Evolutionary conservation across 2,888 invertebrate species (phyloP).

Genomic region (Corbicula japonica): DNA sequence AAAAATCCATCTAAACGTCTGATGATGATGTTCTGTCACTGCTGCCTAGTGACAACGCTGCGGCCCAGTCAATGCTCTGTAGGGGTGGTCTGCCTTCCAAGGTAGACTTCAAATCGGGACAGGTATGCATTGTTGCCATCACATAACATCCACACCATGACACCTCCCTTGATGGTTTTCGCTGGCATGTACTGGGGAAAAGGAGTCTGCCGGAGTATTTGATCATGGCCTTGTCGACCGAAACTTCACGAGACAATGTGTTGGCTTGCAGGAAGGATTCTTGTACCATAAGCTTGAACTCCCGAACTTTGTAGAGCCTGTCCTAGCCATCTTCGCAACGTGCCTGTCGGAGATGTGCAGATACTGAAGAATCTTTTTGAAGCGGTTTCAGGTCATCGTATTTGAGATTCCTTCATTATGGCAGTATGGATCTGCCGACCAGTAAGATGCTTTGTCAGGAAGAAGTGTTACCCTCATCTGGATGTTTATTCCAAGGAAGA

Average conservation of each 20-base stretch:
- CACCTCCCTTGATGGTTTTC: not conserved
- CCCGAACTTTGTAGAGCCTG: not conserved
- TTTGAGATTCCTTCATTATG: too few species aligned
- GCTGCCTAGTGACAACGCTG: not conserved
- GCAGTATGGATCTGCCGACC: too few species aligned
- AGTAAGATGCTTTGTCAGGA: constrained; percentile 23
- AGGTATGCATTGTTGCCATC: constrained; percentile 1
- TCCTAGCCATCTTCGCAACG: too few species aligned
- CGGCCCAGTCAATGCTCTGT: not conserved
- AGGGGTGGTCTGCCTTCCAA: too few species aligned
- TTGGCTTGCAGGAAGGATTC: not conserved
- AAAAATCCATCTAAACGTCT: not conserved
- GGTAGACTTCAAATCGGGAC: not conserved
- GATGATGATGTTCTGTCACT: not conserved
- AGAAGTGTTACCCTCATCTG: constrained; percentile 17
- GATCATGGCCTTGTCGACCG: not conserved
- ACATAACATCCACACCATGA: not conserved
- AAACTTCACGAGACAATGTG: not conserved
- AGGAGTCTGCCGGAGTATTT: not conserved
- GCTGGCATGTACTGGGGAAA: not conserved
- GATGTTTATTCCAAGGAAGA: constrained; percentile 1
- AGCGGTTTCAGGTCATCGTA: too few species aligned
- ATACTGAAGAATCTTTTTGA: too few species aligned
- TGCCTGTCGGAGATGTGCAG: too few species aligned
- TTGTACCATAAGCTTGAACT: not conserved